Evolutionary conservation across 2,113 vertebrate genomes (phyloP), one percentile per base, ranked within the genome.

Genomic region (Chelonoidis abingdonii): DNA sequence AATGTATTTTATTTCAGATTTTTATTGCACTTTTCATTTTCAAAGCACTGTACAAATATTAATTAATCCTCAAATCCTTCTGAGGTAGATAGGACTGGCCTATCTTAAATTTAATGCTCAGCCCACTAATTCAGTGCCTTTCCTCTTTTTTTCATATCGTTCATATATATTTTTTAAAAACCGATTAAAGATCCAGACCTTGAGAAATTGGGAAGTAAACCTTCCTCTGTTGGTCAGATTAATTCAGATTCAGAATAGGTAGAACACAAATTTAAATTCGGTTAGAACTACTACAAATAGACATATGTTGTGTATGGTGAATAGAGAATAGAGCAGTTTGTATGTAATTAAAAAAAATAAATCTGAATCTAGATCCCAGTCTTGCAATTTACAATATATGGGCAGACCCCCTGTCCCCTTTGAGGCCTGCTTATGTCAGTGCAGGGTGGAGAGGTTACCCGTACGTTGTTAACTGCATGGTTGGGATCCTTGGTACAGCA

Each of bases 1-100:
- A 65, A 5, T 44, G 9, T 92, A 27, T 90, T 95, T 91, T n/a
- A 81, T 93, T 95, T 85, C 59, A 54, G 89, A 59, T 59, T 94
- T 96, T 92, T 53, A 84, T 3, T 7, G 76, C 41, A 16, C 22
- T 47, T 78, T 76, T 76, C 24, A 76, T 76, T 92, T 93, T 92
- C 41, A n/a, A 88, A 27, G 89, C 41, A 80, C 65, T 69, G 69
- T 72, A 72, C 57, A 86, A 92, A 88, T 93, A 87, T 59, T 92
- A 24, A 44, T 76, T 76, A 93, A 84, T 81, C 81, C 54, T 29
- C 5, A 21, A n/a, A 9, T 8, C 24, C 54, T 92, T 92, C 54
- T 56, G 54, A 89, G 88, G 53, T 75, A 89, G 85, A 14, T 65
- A 93, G 62, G 53, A 38, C 91, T 84, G 65, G 84, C n/a, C 89